Base-by-base conservation (phyloP, 2,888 invertebrate genomes). In the Limenitis camilla region DNA sequence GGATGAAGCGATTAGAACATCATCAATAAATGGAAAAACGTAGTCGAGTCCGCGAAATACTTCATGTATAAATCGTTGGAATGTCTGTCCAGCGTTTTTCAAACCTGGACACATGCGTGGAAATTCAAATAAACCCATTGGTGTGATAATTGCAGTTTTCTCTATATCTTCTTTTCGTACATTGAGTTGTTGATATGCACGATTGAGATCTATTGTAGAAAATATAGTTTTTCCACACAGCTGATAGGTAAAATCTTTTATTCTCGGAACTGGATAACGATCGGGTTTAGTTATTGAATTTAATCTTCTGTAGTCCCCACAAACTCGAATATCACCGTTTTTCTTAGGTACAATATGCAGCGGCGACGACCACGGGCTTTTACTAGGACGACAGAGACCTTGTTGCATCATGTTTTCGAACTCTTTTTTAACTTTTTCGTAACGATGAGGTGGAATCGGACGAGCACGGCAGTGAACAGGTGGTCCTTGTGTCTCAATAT, bases 181-280 rank as follows among this genome's bases (percentile, higher is more conserved):
- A 5, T 28, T 40, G 0, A 61, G 10, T 52, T 59, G 59, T 48
- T 60, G 56, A 45, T 60, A 61, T 4, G 60, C 57, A n/a, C 58
- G 29, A 40, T 61, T 63, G 7, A 61, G 44, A 31, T 62, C 61
- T 1, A 61, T 41, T 0, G 58, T 63, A 0, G 53, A 53, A 35
- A 63, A 61, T 6, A 60, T 54, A 2, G 31, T 52, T 40, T 55
- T 59, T 0, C 29, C 40, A 1, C 28, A 38, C n/a, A 58, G 53
- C 10, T 58, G 55, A 27, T 59, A 51, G 0, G 60, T 60, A 47
- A 61, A 62, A 28, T 61, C 53, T 28, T 58, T 55, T 8, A 59
- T 36, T n/a, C 55, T 10, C 64, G 67, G 63, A 7, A 73, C 54
- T 0, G 75, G 72, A 49, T 74, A 72, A 1, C 70, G 39, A 45